Evolutionary conservation across 2,888 invertebrate genomes (phyloP).

Genomic region (Glyphotaelius pellucidus): DNA sequence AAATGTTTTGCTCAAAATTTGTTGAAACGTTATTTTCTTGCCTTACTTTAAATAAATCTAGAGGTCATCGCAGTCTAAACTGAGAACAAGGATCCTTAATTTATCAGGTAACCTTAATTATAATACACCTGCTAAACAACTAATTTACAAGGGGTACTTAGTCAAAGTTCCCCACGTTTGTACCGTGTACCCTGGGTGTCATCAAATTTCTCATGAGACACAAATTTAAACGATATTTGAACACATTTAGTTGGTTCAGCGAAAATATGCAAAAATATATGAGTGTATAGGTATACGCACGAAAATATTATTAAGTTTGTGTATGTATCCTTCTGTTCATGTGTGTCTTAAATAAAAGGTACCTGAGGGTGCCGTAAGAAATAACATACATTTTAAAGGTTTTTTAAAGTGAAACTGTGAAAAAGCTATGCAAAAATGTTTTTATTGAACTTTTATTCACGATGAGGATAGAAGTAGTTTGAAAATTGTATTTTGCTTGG

Average conservation of each 20-base stretch:
- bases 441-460: neutral
- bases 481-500: neutral
- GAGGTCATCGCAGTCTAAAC: neutral
- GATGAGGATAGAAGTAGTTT: neutral
- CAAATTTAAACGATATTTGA: constrained; percentile 5
- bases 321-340: neutral
- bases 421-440: neutral
- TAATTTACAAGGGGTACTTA: constrained; percentile 26
- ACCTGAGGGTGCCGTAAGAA: neutral
- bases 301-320: neutral
- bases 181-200: neutral
- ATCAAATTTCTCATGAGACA: neutral
- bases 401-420: neutral
- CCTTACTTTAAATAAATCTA: neutral
- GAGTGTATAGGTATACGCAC: neutral
- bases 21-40: neutral
- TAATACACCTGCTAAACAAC: constrained; percentile 7
- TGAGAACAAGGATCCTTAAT: neutral
- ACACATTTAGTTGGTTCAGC: neutral
- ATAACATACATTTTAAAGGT: neutral
- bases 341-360: neutral
- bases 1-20: neutral
- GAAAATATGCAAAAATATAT: neutral
- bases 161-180: neutral
- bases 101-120: neutral